Conservation (phyloP, 2,797 vertebrate genomes). For the Staurois parvus region DNA sequence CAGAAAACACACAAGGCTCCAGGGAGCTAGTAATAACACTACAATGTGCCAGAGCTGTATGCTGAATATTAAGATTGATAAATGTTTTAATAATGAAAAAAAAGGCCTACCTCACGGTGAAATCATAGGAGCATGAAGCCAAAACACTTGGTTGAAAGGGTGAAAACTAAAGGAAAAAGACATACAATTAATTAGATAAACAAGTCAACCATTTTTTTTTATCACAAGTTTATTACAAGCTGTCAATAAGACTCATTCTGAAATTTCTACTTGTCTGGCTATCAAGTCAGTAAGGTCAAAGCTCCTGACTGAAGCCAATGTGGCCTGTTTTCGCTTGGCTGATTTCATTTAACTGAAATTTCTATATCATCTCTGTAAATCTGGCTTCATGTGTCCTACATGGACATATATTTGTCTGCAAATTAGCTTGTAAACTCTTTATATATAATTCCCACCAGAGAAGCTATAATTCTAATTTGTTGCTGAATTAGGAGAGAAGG, state of each 20-base stretch:
- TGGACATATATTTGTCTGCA: no score
- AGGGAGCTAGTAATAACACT: slow-evolving; percentile 6
- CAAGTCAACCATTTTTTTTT: background rate
- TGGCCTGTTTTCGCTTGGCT: no score
- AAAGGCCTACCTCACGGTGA: slow-evolving; percentile 89
- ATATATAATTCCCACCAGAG: no score
- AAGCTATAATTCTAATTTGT: no score
- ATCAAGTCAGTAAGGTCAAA: no score
- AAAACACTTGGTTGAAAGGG: slow-evolving; percentile 84
- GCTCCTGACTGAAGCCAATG: no score
- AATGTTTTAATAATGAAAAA: slow-evolving; percentile 32
- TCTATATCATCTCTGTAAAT: no score
- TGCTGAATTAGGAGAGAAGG: no score
- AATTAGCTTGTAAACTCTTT: no score
- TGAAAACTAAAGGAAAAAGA: slow-evolving; percentile 83
- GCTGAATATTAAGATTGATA: background rate
- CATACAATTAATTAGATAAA: background rate
- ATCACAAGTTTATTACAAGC: background rate
- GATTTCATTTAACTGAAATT: no score
- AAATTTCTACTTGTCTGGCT: no score
- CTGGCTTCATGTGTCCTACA: no score
- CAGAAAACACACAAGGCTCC: slow-evolving; percentile 34
- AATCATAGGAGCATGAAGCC: slow-evolving; percentile 96
- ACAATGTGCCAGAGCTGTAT: background rate
- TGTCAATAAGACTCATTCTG: background rate